Conservation (phyloP, 2,888 invertebrate genomes). For the Lasiommata megera region DNA sequence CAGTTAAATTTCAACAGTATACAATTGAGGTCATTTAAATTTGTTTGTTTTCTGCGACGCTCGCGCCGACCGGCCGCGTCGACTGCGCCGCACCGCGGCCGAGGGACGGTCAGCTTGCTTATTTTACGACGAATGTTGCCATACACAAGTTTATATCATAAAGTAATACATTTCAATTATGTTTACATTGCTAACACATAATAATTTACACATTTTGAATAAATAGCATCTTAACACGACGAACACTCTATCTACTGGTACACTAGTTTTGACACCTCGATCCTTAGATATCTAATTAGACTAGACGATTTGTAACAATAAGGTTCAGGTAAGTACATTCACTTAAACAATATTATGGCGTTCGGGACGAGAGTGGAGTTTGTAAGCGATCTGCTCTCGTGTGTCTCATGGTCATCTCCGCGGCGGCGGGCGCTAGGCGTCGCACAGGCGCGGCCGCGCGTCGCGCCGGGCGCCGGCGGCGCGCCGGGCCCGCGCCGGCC, state of each 20-base stretch:
- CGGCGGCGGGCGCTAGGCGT: neutral
- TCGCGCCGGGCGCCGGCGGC: slow-evolving; percentile 59
- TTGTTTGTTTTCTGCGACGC: no score
- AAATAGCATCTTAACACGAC: neutral
- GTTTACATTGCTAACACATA: neutral
- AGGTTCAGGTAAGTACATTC: no score
- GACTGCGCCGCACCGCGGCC: no score
- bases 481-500: slow-evolving; percentile 66
- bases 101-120: no score
- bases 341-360: no score
- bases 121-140: neutral
- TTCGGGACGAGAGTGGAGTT: no score
- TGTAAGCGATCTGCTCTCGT: no score
- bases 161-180: neutral
- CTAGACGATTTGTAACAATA: slow-evolving; percentile 15
- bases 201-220: neutral
- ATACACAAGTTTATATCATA: neutral
- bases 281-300: slow-evolving; percentile 21
- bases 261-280: slow-evolving; percentile 19
- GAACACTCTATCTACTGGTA: slow-evolving; percentile 8
- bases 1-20: no score
- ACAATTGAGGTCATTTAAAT: no score
- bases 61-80: no score
- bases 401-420: no score
- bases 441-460: slow-evolving; percentile 43